Percentiles rank a stretch among this genome's conserved stretches.
These are phyloP conservation scores for Aplysina aerophoba DNA, from an alignment of 37 sponge, comb jelly and placozoan genomes.

Conservation along the genomic window DNA sequence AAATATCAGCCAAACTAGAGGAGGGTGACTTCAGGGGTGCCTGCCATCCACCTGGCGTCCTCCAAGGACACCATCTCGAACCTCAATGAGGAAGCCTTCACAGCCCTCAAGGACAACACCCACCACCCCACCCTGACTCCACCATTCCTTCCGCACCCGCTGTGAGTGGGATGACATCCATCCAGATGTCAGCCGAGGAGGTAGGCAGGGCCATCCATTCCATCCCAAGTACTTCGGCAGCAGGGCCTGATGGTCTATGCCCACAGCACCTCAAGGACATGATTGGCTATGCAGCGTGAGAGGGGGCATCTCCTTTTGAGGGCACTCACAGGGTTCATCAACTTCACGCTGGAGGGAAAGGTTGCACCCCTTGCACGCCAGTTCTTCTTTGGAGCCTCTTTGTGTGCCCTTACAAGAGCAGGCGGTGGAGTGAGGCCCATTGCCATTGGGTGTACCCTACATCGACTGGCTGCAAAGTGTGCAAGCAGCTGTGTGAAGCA, in stretches of 20 bases:
- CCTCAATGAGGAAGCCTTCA: background rate
- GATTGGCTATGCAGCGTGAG: background rate
- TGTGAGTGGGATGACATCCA: too few species aligned
- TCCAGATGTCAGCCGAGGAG: background rate
- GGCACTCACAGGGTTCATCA: background rate
- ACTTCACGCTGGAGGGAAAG: background rate
- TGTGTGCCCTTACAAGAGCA: background rate
- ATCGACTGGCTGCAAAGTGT: background rate
- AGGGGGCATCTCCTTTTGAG: background rate
- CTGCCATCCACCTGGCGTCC: background rate
- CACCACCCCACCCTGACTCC: background rate
- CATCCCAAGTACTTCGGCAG: background rate
- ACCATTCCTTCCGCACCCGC: background rate
- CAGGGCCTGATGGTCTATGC: background rate
- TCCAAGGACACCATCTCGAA: background rate
- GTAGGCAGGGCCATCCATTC: background rate
- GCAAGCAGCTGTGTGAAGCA: background rate
- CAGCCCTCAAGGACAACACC: background rate
- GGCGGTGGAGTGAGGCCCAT: background rate
- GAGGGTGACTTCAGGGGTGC: constrained; percentile 14
- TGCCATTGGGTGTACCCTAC: background rate
- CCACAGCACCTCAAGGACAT: background rate
- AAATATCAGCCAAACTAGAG: background rate
- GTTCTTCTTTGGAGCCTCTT: background rate
- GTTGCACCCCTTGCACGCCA: background rate